Base-by-base conservation (phyloP, 1,140 invertebrate genomes). In the Papilio aristodemus region DNA sequence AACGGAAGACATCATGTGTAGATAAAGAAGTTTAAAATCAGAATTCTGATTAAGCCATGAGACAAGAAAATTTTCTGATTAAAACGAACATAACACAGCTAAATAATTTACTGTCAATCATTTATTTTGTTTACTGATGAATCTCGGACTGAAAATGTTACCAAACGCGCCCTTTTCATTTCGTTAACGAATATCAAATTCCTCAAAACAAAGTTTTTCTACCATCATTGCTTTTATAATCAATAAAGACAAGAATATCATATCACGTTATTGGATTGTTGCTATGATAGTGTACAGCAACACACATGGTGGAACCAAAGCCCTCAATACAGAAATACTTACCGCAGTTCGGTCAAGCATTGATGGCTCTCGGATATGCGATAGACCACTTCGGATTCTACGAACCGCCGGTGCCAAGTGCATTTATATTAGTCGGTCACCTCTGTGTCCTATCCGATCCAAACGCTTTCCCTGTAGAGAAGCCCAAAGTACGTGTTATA, bases 291-390 rank as follows among this genome's bases (percentile, higher is more conserved):
- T 32, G 27, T 6, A 43, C 7, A n/a, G 13, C 17, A 37, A 57
- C 50, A 68, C 72, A 75, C 74, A 84, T 86, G 81, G 69, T 78
- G 22, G 69, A 79, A 43, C 60, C 81, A 13, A 39, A 74, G n/a
- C 64, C 54, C 6, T 25, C 77, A 43, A 1, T 86, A 37, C 71
- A 78, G 19, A 43, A 71, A 37, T 87, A 83, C 69, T 68, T 87
- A 37, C 85, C 88, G 39, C 84, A 84, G 57, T 57, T 89, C 9
- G 88, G 88, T 22, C 84, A 90, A 38, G 72, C 67, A 6, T 22
- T 90, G 37, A 90, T 90, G 86, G 83, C 82, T 11, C 5, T 86
- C 10, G 88, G 88, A 46, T 90, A 88, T 68, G 37, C 84, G 13
- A 58, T 88, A 17, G 85, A 90, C 64, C 84, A 90, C 38, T 74